Conservation (phyloP, 2,797 vertebrate genomes). For the Thalassophryne amazonica region DNA sequence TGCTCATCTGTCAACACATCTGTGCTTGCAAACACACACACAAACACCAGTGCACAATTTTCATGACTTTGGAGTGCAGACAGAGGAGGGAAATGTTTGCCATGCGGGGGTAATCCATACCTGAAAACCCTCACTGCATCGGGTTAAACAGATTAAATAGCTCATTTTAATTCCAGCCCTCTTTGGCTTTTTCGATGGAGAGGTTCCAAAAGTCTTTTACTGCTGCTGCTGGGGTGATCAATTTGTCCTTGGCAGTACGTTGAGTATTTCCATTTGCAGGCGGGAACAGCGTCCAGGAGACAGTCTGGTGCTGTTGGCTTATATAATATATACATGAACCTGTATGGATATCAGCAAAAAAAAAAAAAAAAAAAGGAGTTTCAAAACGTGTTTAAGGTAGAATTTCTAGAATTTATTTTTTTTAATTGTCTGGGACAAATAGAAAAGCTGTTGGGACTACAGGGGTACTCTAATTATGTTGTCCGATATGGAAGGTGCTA, state of each 20-base stretch:
- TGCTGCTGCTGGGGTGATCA: conserved; percentile 27
- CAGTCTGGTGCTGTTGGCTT: conserved; percentile 1
- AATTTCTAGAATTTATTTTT: no score
- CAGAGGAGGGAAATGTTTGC: conserved; percentile 29
- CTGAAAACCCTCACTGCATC: conserved; percentile 40
- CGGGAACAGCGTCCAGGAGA: neutral
- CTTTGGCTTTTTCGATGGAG: conserved; percentile 54
- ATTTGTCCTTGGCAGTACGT: conserved; percentile 56
- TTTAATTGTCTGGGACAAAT: no score
- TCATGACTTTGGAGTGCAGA: conserved; percentile 8
- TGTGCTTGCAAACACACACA: conserved; percentile 5
- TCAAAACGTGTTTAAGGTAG: no score
- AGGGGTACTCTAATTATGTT: no score
- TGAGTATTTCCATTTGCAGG: conserved; percentile 3
- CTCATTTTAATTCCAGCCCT: conserved; percentile 48
- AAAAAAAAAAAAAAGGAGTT: neutral
- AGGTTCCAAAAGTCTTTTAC: conserved; percentile 46
- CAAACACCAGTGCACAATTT: neutral
- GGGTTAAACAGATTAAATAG: conserved; percentile 55
- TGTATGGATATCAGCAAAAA: neutral
- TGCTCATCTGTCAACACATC: conserved; percentile 23
- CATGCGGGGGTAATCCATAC: conserved; percentile 50
- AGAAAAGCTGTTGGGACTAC: no score
- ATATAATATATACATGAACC: neutral
- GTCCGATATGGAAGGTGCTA: no score